Conservation (phyloP, 2,888 invertebrate species). For the Aleiodes leptofemur region DNA sequence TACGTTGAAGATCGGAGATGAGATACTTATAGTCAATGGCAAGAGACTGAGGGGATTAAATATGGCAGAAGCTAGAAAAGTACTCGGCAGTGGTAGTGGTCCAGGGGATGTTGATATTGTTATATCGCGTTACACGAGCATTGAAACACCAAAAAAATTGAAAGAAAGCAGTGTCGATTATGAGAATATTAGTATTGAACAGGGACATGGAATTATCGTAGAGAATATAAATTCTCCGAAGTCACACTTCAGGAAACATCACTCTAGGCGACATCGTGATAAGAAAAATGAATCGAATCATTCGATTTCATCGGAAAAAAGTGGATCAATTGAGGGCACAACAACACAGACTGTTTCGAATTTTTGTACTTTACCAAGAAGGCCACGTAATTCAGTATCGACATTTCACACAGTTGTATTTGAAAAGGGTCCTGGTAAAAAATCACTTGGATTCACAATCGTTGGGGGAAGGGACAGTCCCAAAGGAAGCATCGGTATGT, state of each 20-base stretch:
- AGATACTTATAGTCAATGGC: conserved; percentile 85
- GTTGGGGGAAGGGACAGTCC: conserved; percentile 92
- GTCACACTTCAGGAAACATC: conserved; percentile 71
- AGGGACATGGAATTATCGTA: conserved; percentile 77
- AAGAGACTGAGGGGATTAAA: conserved; percentile 81
- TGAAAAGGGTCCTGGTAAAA: conserved; percentile 89
- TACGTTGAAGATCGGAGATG: conserved; percentile 82
- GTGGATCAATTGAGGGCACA: conserved; percentile 48
- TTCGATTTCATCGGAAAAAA: conserved; percentile 66
- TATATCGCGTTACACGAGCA: conserved; percentile 77
- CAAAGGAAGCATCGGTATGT: conserved; percentile 83
- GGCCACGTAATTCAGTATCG: conserved; percentile 82
- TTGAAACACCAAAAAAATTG: conserved; percentile 71
- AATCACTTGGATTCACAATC: conserved; percentile 92
- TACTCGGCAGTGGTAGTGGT: conserved; percentile 78
- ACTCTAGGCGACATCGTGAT: conserved; percentile 61
- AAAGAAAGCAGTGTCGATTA: conserved; percentile 85
- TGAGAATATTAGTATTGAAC: conserved; percentile 78
- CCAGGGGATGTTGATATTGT: conserved; percentile 82
- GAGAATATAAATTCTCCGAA: conserved; percentile 72
- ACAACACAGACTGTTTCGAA: conserved; percentile 77
- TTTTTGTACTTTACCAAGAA: conserved; percentile 85
- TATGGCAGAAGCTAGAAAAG: conserved; percentile 81
- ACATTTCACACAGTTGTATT: conserved; percentile 85
- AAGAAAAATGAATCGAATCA: conserved; percentile 64